Conservation (phyloP, 2,113 vertebrate species). For the Mystacornis crossleyi region DNA sequence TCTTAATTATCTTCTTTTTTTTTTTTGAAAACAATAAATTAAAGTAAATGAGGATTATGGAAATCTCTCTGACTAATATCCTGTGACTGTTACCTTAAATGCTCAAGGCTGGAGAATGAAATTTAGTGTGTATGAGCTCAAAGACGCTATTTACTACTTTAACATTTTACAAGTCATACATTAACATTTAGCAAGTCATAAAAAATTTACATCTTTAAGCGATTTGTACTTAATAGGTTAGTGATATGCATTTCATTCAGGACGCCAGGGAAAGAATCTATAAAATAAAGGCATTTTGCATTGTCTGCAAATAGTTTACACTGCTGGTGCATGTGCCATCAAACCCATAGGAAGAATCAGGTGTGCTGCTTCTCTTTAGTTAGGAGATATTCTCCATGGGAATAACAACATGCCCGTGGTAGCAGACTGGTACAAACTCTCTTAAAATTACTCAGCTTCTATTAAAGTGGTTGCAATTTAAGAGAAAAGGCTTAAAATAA, state of each 20-base stretch:
- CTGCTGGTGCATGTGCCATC: neutral
- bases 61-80: constrained; percentile 55
- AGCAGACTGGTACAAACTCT: neutral
- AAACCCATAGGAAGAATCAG: neutral
- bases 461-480: neutral
- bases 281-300: constrained; percentile 60
- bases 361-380: neutral
- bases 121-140: constrained; percentile 67
- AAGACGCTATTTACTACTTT: constrained; percentile 78
- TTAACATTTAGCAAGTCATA: constrained; percentile 81
- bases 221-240: constrained; percentile 77
- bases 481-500: neutral
- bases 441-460: neutral
- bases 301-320: constrained; percentile 56
- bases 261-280: neutral
- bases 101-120: constrained; percentile 71
- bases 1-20: constrained; percentile 45
- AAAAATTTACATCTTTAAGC: constrained; percentile 79
- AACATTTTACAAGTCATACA: constrained; percentile 81
- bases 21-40: constrained; percentile 54
- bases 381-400: neutral
- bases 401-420: neutral
- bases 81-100: constrained; percentile 65
- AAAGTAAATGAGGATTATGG: constrained; percentile 52
- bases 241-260: constrained; percentile 44